phyloP scores from a whole-genome alignment of 2,888 invertebrate species.

The Lasioglossum calceatum region DNA sequence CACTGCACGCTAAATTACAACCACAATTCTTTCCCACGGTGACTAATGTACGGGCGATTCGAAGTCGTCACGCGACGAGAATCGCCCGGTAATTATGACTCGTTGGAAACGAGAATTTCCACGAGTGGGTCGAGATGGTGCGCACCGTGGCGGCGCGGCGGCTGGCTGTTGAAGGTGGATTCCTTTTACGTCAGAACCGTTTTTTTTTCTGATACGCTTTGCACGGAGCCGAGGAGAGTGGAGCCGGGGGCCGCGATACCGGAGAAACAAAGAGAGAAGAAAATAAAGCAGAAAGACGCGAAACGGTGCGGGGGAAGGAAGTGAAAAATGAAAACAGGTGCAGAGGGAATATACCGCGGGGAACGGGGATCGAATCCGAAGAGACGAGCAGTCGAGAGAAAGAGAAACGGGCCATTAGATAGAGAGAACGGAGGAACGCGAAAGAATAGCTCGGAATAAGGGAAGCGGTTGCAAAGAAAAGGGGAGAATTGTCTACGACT shows the following conservation, averaged over 20 bases:
- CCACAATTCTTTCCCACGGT: too few relatives aligned
- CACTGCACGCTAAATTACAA: too few relatives aligned
- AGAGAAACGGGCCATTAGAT: neutral
- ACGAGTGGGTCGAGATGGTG: neutral
- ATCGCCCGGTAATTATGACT: neutral
- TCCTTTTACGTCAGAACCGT: constrained; percentile 17
- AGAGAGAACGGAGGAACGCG: neutral
- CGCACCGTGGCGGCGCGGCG: neutral
- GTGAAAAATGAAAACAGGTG: constrained; percentile 30
- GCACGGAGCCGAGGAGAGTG: neutral
- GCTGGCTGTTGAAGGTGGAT: neutral
- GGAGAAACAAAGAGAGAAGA: constrained; percentile 21
- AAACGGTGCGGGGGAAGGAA: constrained; percentile 21
- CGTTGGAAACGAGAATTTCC: neutral
- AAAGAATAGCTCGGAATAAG: constrained; percentile 30
- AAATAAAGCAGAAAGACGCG: constrained; percentile 20
- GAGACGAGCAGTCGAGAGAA: constrained; percentile 10
- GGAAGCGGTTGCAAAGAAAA: constrained; percentile 31
- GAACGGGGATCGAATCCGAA: constrained; percentile 1
- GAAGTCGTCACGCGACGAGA: too few relatives aligned
- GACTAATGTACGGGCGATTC: too few relatives aligned
- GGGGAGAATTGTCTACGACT: constrained; percentile 37
- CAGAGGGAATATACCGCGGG: constrained; percentile 11
- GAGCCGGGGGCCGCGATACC: constrained; percentile 9
- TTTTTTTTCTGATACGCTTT: constrained; percentile 12